These are phyloP conservation scores for Frankliniella intonsa DNA, from an alignment of 2,888 invertebrate species.

Conservation along the genomic window DNA sequence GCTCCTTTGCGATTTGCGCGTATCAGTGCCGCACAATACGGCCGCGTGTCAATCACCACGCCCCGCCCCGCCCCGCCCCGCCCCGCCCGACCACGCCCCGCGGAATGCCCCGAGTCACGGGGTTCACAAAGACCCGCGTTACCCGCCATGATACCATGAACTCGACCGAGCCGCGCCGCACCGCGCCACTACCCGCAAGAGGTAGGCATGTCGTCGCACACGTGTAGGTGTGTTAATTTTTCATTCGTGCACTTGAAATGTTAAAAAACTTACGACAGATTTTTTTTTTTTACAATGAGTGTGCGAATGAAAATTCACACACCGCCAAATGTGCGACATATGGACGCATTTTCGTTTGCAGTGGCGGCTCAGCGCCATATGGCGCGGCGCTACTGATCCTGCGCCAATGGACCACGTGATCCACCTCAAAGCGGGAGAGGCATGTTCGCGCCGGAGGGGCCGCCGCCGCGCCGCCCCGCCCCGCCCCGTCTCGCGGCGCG, in stretches of 20 bases:
- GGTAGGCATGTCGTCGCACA: not conserved
- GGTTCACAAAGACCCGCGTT: not conserved
- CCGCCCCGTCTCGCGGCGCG: too few species aligned
- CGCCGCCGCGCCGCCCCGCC: too few species aligned
- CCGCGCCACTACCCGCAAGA: too few species aligned
- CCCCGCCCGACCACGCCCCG: not conserved
- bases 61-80: conserved; percentile 9
- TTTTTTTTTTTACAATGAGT: too few species aligned
- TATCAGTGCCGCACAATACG: not conserved
- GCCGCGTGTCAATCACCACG: not conserved
- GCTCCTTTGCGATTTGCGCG: not conserved
- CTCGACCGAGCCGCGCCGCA: not conserved
- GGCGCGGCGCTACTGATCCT: not conserved
- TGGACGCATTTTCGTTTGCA: too few species aligned
- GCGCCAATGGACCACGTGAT: too few species aligned
- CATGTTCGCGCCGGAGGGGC: too few species aligned
- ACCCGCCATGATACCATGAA: not conserved
- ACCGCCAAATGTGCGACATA: too few species aligned
- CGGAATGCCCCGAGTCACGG: conserved; percentile 9
- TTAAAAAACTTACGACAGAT: too few species aligned
- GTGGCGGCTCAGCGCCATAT: not conserved
- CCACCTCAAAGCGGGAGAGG: too few species aligned
- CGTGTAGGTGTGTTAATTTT: not conserved
- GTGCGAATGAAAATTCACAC: too few species aligned
- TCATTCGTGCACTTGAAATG: too few species aligned